Evolutionary conservation across 2,113 vertebrate species (phyloP).

Genomic region (Crotophaga sulcirostris): DNA sequence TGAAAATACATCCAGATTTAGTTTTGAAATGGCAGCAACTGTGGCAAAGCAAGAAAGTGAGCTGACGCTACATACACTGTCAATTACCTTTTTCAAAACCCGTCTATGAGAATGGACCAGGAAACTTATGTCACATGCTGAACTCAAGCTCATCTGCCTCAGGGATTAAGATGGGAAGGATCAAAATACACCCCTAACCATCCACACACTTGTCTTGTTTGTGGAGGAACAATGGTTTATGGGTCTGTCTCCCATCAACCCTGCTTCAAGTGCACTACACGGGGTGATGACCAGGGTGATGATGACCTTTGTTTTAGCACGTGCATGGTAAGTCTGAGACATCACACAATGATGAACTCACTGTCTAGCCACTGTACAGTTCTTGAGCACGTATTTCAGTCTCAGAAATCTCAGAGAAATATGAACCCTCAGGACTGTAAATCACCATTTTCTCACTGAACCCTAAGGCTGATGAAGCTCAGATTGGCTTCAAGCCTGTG

Average conservation of each 20-base stretch:
- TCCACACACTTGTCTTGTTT: not conserved
- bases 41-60: not conserved
- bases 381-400: not conserved
- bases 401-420: constrained; percentile 26
- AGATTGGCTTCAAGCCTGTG: not conserved
- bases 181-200: not conserved
- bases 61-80: not conserved
- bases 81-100: not conserved
- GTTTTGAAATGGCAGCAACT: not conserved
- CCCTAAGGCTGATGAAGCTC: not conserved
- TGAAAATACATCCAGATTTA: not conserved
- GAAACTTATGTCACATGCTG: not conserved
- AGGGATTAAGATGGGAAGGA: not conserved
- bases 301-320: not conserved
- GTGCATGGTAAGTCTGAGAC: not conserved
- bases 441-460: constrained; percentile 3
- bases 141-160: not conserved
- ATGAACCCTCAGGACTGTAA: not conserved
- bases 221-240: not conserved
- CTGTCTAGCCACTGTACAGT: constrained; percentile 27
- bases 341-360: not conserved
- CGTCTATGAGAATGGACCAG: not conserved
- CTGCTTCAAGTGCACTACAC: not conserved
- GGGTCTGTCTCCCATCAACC: not conserved
- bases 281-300: not conserved